These are phyloP conservation scores for Setophaga coronata DNA, from an alignment of 2,113 vertebrate species.

Conservation along the genomic window DNA sequence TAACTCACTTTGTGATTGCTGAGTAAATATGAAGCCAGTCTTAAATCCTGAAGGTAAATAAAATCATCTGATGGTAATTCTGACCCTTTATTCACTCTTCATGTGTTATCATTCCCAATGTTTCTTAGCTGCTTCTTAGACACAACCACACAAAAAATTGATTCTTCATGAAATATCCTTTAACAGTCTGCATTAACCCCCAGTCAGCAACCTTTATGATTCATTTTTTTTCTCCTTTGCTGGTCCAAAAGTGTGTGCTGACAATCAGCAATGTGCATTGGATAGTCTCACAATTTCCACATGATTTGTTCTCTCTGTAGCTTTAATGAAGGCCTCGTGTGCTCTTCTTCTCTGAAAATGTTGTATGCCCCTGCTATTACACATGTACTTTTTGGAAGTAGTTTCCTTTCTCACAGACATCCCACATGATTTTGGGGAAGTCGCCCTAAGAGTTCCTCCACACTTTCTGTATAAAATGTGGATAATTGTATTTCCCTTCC, in stretches of 20 bases:
- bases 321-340: accelerated
- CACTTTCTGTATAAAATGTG: background rate
- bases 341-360: background rate
- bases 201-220: background rate
- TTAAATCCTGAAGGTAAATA: background rate
- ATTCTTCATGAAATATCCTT: background rate
- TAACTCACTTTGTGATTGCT: background rate
- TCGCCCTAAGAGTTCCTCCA: accelerated
- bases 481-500: background rate
- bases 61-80: background rate
- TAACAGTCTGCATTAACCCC: background rate
- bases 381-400: background rate
- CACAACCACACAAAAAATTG: background rate
- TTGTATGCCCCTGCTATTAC: background rate
- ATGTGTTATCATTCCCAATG: background rate
- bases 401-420: background rate
- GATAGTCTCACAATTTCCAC: background rate
- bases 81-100: background rate
- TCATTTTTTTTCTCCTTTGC: background rate
- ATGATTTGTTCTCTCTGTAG: background rate
- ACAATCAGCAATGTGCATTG: accelerated
- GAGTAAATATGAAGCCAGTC: background rate
- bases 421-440: background rate
- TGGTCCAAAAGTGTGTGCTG: background rate
- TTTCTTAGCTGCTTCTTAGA: background rate